Conservation (phyloP, 2,113 vertebrate genomes). For the Numenius arquata region DNA sequence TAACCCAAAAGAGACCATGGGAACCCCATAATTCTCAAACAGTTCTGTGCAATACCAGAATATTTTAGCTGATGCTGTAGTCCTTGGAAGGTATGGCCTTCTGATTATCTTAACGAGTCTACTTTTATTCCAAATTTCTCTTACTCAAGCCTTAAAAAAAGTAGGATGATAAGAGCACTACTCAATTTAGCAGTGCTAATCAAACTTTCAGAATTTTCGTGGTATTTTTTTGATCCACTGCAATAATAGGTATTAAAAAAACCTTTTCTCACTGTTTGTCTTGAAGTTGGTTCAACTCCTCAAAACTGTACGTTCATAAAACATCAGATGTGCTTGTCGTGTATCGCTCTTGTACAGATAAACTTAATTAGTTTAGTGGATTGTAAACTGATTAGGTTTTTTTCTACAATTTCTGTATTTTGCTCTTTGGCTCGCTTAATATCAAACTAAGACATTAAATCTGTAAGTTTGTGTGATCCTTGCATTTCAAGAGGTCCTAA, state of each 20-base stretch:
- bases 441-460: neutral
- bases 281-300: neutral
- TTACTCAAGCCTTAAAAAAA: neutral
- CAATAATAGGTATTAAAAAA: neutral
- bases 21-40: neutral
- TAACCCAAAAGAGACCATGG: neutral
- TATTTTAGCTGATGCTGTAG: neutral
- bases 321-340: neutral
- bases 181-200: neutral
- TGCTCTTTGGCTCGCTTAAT: neutral
- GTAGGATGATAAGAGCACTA: neutral
- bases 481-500: neutral
- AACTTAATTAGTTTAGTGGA: neutral
- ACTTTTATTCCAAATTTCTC: neutral
- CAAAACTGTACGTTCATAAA: neutral
- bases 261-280: neutral
- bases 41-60: rapidly evolving
- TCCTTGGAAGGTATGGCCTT: neutral
- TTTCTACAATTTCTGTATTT: neutral
- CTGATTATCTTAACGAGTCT: neutral
- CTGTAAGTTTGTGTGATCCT: neutral
- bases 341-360: neutral
- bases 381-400: neutral
- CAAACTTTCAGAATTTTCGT: neutral
- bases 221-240: neutral